Percentiles rank a stretch among this genome's conserved stretches.
Conservation (phyloP, 2,113 vertebrate species). For the Calonectris borealis region DNA sequence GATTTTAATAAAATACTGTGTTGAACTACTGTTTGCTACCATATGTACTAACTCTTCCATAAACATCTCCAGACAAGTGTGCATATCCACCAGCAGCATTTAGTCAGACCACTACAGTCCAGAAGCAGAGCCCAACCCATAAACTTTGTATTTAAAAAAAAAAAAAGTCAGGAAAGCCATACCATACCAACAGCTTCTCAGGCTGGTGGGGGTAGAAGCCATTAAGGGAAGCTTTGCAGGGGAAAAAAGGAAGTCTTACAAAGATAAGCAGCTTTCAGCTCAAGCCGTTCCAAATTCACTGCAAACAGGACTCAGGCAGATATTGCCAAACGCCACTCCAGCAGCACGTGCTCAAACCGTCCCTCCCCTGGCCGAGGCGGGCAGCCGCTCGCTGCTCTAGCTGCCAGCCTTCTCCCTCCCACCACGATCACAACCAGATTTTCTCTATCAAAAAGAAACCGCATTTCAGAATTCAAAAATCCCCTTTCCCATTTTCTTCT, state of each 20-base stretch:
- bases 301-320: background rate
- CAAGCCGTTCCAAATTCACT: background rate
- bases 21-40: background rate
- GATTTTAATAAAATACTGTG: background rate
- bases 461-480: background rate
- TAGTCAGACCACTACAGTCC: background rate
- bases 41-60: background rate
- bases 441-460: background rate
- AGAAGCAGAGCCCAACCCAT: background rate
- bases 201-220: background rate
- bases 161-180: background rate
- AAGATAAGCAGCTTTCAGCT: background rate
- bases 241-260: background rate
- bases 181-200: background rate
- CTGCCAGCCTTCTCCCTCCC: background rate
- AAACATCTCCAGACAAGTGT: background rate
- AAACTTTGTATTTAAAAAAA: background rate
- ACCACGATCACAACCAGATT: background rate
- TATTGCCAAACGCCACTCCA: background rate
- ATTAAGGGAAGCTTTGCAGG: background rate
- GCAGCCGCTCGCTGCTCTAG: background rate
- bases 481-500: background rate
- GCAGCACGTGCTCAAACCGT: background rate
- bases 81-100: background rate
- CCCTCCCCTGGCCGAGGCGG: background rate